These are phyloP conservation scores for Aviceda subcristata DNA, from an alignment of 2,113 vertebrate species.

Conservation along the genomic window DNA sequence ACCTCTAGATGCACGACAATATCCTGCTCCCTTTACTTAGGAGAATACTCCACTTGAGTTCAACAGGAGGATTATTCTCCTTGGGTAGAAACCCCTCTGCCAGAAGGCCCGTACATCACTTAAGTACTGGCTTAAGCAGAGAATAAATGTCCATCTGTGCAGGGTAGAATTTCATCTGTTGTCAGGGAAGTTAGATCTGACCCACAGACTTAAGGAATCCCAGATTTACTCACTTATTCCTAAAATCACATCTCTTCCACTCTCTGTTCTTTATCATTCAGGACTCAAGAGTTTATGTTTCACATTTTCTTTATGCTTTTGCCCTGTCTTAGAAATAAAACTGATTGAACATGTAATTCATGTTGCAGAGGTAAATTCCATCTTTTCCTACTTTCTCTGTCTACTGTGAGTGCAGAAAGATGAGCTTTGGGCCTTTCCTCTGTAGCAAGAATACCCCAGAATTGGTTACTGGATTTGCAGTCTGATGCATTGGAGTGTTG, in stretches of 20 bases:
- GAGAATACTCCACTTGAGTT: constrained; percentile 15
- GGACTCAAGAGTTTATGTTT: not conserved
- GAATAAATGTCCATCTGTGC: constrained; percentile 32
- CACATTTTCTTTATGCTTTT: not conserved
- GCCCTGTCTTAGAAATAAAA: not conserved
- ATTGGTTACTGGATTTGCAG: not conserved
- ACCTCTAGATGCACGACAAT: not conserved
- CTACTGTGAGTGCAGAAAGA: not conserved
- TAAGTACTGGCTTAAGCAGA: constrained; percentile 15
- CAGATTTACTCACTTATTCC: not conserved
- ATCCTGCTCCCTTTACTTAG: constrained; percentile 20
- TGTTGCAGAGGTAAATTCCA: not conserved
- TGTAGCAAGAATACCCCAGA: not conserved
- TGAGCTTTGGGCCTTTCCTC: not conserved
- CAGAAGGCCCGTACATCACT: constrained; percentile 37
- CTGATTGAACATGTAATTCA: not conserved
- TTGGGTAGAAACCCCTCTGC: constrained; percentile 23
- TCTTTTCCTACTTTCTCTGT: not conserved
- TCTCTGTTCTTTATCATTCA: not conserved
- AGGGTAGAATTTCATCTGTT: constrained; percentile 43
- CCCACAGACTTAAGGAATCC: not conserved
- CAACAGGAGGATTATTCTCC: constrained; percentile 50
- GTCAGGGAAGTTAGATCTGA: constrained; percentile 8
- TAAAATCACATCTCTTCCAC: not conserved
- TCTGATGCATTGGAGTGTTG: not conserved